phyloP scores from a whole-genome alignment of 1,140 invertebrate genomes.

The Amyelois transitella region DNA sequence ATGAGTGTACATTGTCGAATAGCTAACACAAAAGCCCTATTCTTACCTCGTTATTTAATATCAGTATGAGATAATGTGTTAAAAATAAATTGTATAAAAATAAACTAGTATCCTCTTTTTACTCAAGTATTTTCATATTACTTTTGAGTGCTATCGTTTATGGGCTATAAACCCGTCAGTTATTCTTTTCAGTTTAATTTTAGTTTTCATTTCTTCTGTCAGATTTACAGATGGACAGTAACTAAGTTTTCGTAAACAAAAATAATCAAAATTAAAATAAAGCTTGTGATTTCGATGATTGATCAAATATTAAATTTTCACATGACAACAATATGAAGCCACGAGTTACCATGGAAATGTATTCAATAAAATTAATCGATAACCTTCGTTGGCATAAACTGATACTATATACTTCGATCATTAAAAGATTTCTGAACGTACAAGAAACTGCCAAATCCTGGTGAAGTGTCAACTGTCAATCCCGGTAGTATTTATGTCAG shows the following conservation, averaged over 20 bases:
- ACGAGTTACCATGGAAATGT: not conserved
- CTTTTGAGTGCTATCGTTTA: no score
- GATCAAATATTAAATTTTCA: not conserved
- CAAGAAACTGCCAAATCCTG: not conserved
- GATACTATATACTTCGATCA: no score
- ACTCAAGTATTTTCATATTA: no score
- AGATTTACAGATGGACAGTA: not conserved
- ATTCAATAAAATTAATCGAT: not conserved
- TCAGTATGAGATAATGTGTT: no score
- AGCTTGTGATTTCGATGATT: not conserved
- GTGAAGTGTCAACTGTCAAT: conserved; percentile 19
- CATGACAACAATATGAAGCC: not conserved
- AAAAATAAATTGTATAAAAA: not conserved
- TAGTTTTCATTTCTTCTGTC: not conserved
- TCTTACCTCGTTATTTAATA: no score
- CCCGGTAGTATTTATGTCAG: conserved; percentile 60
- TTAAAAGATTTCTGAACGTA: no score
- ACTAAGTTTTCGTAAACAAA: no score
- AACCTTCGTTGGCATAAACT: no score
- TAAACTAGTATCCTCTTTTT: no score
- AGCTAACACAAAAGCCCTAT: no score
- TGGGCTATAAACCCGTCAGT: not conserved
- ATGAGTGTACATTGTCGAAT: no score
- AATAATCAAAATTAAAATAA: not conserved
- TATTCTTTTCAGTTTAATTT: not conserved